phyloP scores from a whole-genome alignment of 2,888 invertebrate species.

The Macrosiphum euphorbiae region DNA sequence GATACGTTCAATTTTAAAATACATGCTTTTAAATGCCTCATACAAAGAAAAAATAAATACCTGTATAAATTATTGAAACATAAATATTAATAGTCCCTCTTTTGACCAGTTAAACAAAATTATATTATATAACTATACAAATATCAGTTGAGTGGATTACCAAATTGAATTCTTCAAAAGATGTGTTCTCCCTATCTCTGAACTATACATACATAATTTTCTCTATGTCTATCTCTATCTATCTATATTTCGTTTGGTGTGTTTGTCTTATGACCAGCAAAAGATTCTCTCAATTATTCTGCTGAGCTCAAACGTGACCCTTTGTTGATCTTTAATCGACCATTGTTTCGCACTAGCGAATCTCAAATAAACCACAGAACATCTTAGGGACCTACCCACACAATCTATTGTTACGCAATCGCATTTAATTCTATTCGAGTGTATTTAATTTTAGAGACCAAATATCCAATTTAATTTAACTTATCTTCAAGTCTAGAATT shows the following conservation, averaged over 20 bases:
- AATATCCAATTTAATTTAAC: conserved; percentile 33
- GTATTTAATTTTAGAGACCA: conserved; percentile 28
- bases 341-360: conserved; percentile 46
- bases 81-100: background rate
- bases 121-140: background rate
- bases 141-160: background rate
- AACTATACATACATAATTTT: background rate
- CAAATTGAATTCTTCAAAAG: conserved; percentile 6
- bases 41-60: background rate
- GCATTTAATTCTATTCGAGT: conserved; percentile 40
- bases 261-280: background rate
- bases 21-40: background rate
- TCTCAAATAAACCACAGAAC: conserved; percentile 58
- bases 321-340: conserved; percentile 57
- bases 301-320: conserved; percentile 45
- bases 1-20: background rate
- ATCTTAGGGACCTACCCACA: conserved; percentile 31
- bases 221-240: background rate
- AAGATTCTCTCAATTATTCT: conserved; percentile 42
- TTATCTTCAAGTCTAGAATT: conserved; percentile 16
- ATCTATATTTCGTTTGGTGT: background rate
- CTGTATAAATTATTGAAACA: background rate
- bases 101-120: background rate
- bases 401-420: conserved; percentile 45
- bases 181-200: background rate